Base-by-base conservation (phyloP, 2,797 vertebrate genomes). In the Karalla daura region DNA sequence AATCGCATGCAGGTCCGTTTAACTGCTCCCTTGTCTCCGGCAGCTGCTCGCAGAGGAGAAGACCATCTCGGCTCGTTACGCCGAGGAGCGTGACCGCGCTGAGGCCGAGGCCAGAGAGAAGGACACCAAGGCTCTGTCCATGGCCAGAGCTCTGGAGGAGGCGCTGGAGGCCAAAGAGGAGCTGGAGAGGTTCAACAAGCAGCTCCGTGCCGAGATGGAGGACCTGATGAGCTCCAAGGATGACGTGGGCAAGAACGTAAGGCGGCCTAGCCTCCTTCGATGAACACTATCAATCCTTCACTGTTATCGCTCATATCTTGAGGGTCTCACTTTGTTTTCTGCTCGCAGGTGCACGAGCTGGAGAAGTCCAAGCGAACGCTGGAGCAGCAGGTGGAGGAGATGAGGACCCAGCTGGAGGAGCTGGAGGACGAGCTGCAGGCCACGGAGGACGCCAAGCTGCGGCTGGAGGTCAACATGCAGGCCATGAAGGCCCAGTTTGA, bases 181-280 rank as follows among this genome's bases (percentile, higher is more conserved):
- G 61, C 94, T 98, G 50, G 98, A 99, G 89, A 92, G 97, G 68
- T 90, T 94, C 0, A 99, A 98, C 86, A 99, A 99, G 78, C 92
- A 96, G 91, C 90, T 99, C 71, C 95, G 95, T 5, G 92, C 95
- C 0, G 98, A 99, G 78, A 99, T 99, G 98, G 98, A 99, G 84
- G 97, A 98, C 23, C 93, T 99, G 65, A 97, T 99, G 88, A 98
- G 96, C 95, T 99, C 97, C 80, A 99, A 99, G 88, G 98, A 99
- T 8, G 97, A 99, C 0, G 98, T 99, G 46, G 98, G 98, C 71
- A 99, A 99, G 89, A 99, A 96, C 0, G 98, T 99, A 89, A 94
- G 98, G 93, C 11, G 70, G 53, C 53, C 51, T 21, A 60, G 45
- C 58, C 37, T n/a, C 46, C 28, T 53, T 30, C 3, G 3, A 46